These are phyloP conservation scores for Grapholita molesta DNA, from an alignment of 1,140 invertebrate species.

Conservation along the genomic window DNA sequence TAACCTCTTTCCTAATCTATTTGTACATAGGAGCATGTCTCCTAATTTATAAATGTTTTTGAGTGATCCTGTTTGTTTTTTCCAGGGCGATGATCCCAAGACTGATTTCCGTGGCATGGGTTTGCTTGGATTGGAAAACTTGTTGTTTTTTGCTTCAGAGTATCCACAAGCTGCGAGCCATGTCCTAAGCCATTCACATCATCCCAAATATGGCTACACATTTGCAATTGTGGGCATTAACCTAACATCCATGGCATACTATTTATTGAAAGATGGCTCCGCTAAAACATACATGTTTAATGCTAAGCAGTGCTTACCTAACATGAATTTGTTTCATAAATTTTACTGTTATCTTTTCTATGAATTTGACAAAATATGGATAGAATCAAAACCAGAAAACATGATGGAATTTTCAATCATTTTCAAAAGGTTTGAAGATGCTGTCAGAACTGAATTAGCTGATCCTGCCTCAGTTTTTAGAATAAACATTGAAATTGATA, in stretches of 20 bases:
- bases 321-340: slow-evolving; percentile 91
- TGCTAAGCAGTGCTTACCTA: slow-evolving; percentile 83
- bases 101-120: slow-evolving; percentile 99
- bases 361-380: slow-evolving; percentile 96
- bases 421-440: slow-evolving; percentile 89
- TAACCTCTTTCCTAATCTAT: neutral
- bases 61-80: slow-evolving; percentile 28
- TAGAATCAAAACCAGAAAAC: slow-evolving; percentile 92
- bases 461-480: slow-evolving; percentile 84
- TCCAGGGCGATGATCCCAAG: slow-evolving; percentile 96
- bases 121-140: slow-evolving; percentile 94
- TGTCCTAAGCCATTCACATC: slow-evolving; percentile 92
- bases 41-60: neutral
- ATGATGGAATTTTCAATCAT: slow-evolving; percentile 97
- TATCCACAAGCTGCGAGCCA: slow-evolving; percentile 89
- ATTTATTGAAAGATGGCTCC: slow-evolving; percentile 87
- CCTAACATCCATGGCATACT: slow-evolving; percentile 93
- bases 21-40: too few species aligned
- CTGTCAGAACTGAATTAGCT: slow-evolving; percentile 81
- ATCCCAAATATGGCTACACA: slow-evolving; percentile 92
- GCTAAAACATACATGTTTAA: slow-evolving; percentile 97
- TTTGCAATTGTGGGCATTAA: slow-evolving; percentile 97
- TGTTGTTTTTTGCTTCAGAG: slow-evolving; percentile 92
- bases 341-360: slow-evolving; percentile 97
- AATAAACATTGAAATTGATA: slow-evolving; percentile 86